These are phyloP conservation scores for Hafferia zeledoni DNA, from an alignment of 2,797 vertebrate species.

Conservation along the genomic window DNA sequence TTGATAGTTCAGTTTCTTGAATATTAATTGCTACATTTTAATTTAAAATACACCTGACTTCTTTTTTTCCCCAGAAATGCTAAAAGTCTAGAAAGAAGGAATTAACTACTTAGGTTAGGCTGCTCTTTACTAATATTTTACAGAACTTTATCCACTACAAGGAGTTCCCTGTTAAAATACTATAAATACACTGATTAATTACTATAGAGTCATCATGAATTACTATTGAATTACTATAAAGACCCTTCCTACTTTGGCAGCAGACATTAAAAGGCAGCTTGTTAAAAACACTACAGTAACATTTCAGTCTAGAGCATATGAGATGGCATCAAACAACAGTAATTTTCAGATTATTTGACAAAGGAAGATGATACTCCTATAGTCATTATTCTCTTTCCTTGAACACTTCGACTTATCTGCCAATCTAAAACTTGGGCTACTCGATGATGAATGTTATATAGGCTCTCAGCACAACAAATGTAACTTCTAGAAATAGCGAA, in stretches of 20 bases:
- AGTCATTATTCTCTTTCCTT: not conserved
- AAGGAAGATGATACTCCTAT: not conserved
- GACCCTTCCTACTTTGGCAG: not conserved
- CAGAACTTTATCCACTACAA: not conserved
- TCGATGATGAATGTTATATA: not conserved
- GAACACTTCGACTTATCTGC: not conserved
- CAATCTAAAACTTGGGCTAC: not conserved
- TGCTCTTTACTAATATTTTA: not conserved
- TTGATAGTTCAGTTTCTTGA: not conserved
- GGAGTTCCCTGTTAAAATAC: not conserved
- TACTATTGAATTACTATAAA: not conserved
- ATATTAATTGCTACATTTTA: not conserved
- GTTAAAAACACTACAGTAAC: not conserved
- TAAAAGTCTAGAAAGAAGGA: not conserved
- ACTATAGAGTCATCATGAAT: not conserved
- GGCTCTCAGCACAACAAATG: not conserved
- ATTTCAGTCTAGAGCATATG: not conserved
- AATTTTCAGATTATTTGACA: not conserved
- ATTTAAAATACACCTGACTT: not conserved
- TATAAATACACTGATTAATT: not conserved
- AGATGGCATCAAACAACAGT: not conserved
- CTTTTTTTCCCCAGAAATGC: not conserved
- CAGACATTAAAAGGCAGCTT: not conserved
- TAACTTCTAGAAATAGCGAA: not conserved
- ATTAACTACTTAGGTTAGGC: not conserved